Base-by-base conservation (phyloP, 2,888 invertebrate species). In the Flexamia atlantica region DNA sequence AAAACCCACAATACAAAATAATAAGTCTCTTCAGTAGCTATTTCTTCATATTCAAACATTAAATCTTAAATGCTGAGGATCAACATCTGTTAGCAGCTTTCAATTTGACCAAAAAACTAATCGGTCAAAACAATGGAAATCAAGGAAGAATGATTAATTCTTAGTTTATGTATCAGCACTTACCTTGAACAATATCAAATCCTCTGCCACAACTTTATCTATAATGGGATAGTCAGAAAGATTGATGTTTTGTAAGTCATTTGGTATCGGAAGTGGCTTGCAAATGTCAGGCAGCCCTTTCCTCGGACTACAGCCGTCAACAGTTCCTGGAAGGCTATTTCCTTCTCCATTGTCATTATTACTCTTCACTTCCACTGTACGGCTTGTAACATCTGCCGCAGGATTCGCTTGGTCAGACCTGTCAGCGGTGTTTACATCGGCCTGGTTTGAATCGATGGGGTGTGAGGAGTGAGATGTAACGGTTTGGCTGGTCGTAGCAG, bases 121-220 rank as follows among this genome's bases (percentile, higher is more conserved):
- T 5, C 12, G 12, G 5, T 9, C 7, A 40, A 9, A 9, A 5
- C 12, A 40, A 40, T 12, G 5, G 12, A 50, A 50, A 17, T 50
- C 7, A 14, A 17, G 50, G 50, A 17, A n/a, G 4, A 50, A 50
- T 50, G 17, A 14, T 14, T 50, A 9, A 50, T 14, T 14, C 50
- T 50, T n/a, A n/a, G n/a, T n/a, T n/a, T n/a, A n/a, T 17, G 7
- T 50, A 50, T 4, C 20, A 3, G 10, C 28, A 76, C 57, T 7
- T 9, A 79, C 79, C 57, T 79, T 79, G 36, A 79, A 79, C n/a
- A 79, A n/a, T 4, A 79, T 79, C 9, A 57, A 36, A 79, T 79
- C 79, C 46, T 32, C 57, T 2, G 30, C 32, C 9, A 30, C 20
- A 20, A 79, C 57, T 57, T 79, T 79, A 20, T 79, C 36, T 12